Percentiles rank a stretch among this genome's conserved stretches.
Conservation (phyloP, 2,797 vertebrate species). For the Varecia variegata region DNA sequence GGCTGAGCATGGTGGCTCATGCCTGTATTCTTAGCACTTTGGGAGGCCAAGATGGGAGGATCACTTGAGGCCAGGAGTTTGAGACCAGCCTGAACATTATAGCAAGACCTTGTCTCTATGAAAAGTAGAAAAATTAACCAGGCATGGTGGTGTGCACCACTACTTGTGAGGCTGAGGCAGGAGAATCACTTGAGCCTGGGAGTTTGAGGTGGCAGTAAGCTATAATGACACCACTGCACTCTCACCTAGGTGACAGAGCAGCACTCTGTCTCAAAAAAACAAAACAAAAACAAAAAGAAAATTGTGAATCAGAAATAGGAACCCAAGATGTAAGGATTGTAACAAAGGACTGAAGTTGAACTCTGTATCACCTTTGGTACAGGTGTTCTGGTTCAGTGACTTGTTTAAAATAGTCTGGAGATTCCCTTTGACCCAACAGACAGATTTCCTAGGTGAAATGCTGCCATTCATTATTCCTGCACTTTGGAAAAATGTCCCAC, state of each 20-base stretch:
- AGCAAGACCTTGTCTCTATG: too few relatives aligned
- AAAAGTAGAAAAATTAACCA: not conserved
- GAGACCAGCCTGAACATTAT: not conserved
- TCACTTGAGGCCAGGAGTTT: not conserved
- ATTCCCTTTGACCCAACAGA: not conserved
- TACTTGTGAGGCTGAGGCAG: not conserved
- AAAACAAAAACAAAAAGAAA: not conserved
- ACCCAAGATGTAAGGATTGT: not conserved
- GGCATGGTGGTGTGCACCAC: too few relatives aligned
- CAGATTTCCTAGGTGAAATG: not conserved
- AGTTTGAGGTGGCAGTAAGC: not conserved
- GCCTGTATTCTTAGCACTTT: not conserved
- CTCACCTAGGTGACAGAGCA: not conserved
- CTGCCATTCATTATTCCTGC: not conserved
- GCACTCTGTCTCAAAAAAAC: not conserved
- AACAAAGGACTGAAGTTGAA: not conserved
- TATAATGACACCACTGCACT: not conserved
- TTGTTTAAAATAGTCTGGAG: not conserved
- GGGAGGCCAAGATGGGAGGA: not conserved
- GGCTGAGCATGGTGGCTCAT: not conserved
- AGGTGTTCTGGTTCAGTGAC: not conserved
- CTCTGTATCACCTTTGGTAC: not conserved
- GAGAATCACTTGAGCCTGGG: not conserved
- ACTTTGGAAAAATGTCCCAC: not conserved
- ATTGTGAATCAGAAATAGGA: not conserved